Evolutionary conservation across 2,797 vertebrate species (phyloP), one percentile per base, ranked within the genome.

Genomic region (Coilia nasus): DNA sequence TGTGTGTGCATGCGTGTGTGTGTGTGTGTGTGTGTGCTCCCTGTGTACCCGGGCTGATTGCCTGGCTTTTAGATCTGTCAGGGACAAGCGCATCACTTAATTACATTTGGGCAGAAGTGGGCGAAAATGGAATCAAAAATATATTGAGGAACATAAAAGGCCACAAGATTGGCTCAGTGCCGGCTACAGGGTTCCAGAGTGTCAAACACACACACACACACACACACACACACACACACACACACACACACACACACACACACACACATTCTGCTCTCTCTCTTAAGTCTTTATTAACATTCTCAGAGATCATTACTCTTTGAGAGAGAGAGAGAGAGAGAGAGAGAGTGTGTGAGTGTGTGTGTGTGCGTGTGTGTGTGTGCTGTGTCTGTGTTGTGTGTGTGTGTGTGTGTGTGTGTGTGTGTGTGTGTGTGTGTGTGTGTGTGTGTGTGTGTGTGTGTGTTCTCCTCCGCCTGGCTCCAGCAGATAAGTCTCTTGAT

Each of bases 401-500:
- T 31, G 64, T 67, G 64, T 67, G 64, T 64, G 62, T 64, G 62
- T 64, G 59, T 60, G 59, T 60, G 59, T 60, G 59, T 60, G 59
- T 60, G 59, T 60, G 59, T 60, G 59, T 60, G 59, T 60, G 59
- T 60, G 59, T 60, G 59, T 60, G 59, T 60, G 59, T 60, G 59
- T 60, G 60, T 62, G 60, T 64, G 60, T 64, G 60, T 64, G 62
- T 67, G 62, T 62, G 60, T 62, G 19, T 62, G 60, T 62, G 60
- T 62, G 60, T 62, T 41, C 14, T 67, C 19, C 21, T 10, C 19
- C 23, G 25, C 11, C n/a, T 67, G 62, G 23, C 10, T 67, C 11
- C 67, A 17, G 12, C 28, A 54, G 50, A 54, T 54, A 54, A 54
- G 2, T 7, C 50, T 54, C 50, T 54, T 14, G 50, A 54, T 9